Conservation (phyloP, 2,797 vertebrate genomes). For the Oryzias dopingdopingensis region DNA sequence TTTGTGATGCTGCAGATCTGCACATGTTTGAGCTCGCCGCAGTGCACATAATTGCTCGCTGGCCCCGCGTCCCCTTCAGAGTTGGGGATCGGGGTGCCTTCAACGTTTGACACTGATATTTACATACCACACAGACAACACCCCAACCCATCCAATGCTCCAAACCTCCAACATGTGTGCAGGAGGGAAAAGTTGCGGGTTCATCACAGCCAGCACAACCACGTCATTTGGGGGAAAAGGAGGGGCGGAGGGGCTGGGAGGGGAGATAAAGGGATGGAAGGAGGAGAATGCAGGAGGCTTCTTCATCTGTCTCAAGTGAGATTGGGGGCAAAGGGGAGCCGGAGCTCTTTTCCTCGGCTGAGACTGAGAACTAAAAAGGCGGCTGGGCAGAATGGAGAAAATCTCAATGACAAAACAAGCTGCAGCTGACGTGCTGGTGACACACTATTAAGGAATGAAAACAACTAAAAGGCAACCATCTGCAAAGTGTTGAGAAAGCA, state of each 20-base stretch:
- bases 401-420: conserved; percentile 62
- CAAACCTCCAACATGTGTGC: conserved; percentile 3
- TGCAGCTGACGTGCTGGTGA: conserved; percentile 52
- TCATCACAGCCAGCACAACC: conserved; percentile 57
- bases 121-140: conserved; percentile 43
- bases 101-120: conserved; percentile 70
- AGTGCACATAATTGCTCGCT: conserved; percentile 62
- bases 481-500: conserved; percentile 51
- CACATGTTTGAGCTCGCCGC: conserved; percentile 60
- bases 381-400: conserved; percentile 23
- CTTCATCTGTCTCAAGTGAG: conserved; percentile 79
- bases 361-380: conserved; percentile 52
- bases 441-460: conserved; percentile 64
- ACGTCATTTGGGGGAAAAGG: conserved; percentile 56
- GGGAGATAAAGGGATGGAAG: background rate
- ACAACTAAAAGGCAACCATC: conserved; percentile 67
- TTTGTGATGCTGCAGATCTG: conserved; percentile 48
- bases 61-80: conserved; percentile 37
- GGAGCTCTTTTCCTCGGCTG: conserved; percentile 64
- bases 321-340: conserved; percentile 69
- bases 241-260: conserved; percentile 1
- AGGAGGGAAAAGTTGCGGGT: conserved; percentile 56
- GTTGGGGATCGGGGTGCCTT: conserved; percentile 58
- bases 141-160: conserved; percentile 12
- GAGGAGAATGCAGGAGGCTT: conserved; percentile 40